Base-by-base conservation (phyloP, 1,140 invertebrate genomes). In the Ostrea denselamellosa region DNA sequence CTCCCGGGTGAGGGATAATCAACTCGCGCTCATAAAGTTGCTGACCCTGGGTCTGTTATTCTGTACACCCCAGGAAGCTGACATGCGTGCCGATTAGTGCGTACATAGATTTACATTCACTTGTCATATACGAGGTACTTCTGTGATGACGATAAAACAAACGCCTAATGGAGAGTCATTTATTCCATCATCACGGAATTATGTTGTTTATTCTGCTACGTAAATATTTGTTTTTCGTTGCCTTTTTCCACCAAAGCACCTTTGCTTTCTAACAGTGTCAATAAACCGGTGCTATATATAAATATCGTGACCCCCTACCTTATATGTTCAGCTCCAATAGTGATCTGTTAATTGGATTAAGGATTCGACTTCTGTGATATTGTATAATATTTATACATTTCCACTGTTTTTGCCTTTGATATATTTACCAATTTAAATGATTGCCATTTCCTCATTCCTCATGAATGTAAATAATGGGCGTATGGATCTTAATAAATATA, bases 1-100 rank as follows among this genome's bases (percentile, higher is more conserved):
- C 68, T 34, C 68, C 28, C 68, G 68, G 25, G 68, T 77, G 68
- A 14, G 68, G 68, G 68, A 25, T 77, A 77, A 77, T 77, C 28
- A 77, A 28, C 68, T 77, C 25, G 12, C 14, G 25, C 68, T 77
- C 68, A 7, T 25, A 25, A 34, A 22, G 68, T 77, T 25, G 22
- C 22, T 77, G 25, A 34, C 68, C 68, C 68, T 9, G 28, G 28
- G 68, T 25, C 68, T 22, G 25, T 77, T 28, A 77, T 77, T 12
- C 22, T 77, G 25, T 10, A 14, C 68, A 28, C 68, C 68, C 22
- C 28, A 28, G 68, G 68, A 25, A 44, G 4, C 68, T 25, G 25
- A 77, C 68, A 77, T 14, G 9, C 68, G 25, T 25, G 68, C 22
- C 25, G 25, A 77, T 77, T 28, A 28, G 9, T 77, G 68, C 25